A percentile compares a stretch with the other conserved stretches of the same genome.
Evolutionary conservation across 2,888 invertebrate genomes (phyloP).

Genomic region (Tipula lateralis): DNA sequence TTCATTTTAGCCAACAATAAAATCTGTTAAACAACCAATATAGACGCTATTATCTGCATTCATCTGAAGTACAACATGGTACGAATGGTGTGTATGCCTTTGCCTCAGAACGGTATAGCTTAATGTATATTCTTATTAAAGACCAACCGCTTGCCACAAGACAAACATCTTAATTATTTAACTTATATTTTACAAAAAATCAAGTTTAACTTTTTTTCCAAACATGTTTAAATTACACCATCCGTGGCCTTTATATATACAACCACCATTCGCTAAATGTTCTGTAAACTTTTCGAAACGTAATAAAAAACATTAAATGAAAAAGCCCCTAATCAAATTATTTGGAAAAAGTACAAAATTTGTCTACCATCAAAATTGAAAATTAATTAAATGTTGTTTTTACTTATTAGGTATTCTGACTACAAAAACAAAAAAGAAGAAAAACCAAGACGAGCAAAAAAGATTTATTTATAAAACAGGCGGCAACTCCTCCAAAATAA

Average conservation of each 20-base stretch:
- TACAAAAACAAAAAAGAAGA: not conserved
- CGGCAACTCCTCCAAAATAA: not conserved
- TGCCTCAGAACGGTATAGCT: no score
- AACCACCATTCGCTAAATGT: not conserved
- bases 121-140: no score
- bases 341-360: not conserved
- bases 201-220: no score
- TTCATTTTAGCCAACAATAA: no score
- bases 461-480: not conserved
- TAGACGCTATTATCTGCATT: no score
- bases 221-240: not conserved
- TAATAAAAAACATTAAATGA: not conserved
- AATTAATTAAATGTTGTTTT: conserved; percentile 4
- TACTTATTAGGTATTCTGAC: not conserved
- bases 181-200: no score
- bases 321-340: conserved; percentile 13
- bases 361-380: conserved; percentile 11
- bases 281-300: not conserved
- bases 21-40: no score
- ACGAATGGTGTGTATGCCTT: no score
- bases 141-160: no score
- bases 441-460: not conserved
- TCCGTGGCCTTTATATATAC: not conserved
- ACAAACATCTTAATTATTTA: no score
- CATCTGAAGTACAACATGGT: no score